Evolutionary conservation across 2,888 invertebrate species (phyloP).

Genomic region (Leptothorax acervorum): DNA sequence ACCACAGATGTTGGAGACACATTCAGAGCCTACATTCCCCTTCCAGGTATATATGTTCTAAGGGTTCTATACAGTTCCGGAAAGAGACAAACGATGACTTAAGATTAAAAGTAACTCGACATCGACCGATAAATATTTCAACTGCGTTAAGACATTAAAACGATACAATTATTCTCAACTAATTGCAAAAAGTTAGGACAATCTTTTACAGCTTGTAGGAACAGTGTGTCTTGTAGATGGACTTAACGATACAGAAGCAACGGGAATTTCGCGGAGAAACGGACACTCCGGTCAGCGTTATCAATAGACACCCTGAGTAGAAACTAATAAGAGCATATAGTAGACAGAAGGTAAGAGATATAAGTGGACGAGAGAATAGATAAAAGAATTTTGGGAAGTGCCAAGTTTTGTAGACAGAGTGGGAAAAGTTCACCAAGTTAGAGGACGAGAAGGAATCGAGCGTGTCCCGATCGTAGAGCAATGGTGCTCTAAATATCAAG

Average conservation of each 20-base stretch:
- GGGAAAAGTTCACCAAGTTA: conserved; percentile 27
- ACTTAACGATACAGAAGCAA: conserved; percentile 2
- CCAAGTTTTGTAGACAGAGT: conserved; percentile 40
- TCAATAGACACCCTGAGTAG: conserved; percentile 75
- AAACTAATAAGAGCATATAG: conserved; percentile 62
- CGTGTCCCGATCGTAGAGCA: conserved; percentile 41
- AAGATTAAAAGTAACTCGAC: conserved; percentile 10
- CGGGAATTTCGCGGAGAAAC: not conserved
- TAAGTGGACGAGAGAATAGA: conserved; percentile 13
- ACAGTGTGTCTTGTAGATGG: not conserved
- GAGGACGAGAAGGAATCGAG: not conserved
- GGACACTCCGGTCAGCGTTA: conserved; percentile 27
- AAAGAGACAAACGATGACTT: conserved; percentile 8
- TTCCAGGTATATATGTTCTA: too few relatives aligned
- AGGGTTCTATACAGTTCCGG: not conserved
- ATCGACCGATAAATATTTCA: conserved; percentile 23
- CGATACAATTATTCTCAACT: conserved; percentile 32
- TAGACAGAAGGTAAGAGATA: conserved; percentile 50
- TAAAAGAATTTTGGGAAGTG: conserved; percentile 52
- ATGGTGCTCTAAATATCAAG: not conserved
- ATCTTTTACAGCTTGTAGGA: conserved; percentile 27
- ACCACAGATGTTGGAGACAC: too few relatives aligned
- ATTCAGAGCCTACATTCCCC: too few relatives aligned
- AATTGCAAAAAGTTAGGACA: not conserved
- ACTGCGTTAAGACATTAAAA: conserved; percentile 18